A percentile compares a stretch with the other conserved stretches of the same genome.
phyloP scores from a whole-genome alignment of 2,113 vertebrate genomes.

The Lagopus muta region DNA sequence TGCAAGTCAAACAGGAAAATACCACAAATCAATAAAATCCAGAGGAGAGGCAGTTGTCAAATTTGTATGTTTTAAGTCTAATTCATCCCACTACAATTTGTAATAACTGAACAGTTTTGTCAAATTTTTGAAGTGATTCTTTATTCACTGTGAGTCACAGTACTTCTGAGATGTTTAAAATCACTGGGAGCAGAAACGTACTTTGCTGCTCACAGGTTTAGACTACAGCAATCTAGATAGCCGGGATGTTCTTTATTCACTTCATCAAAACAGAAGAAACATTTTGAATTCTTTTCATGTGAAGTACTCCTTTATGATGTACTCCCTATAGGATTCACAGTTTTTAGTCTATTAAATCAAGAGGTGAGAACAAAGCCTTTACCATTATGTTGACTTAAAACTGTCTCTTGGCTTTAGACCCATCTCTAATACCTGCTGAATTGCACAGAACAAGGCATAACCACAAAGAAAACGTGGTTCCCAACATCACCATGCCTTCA shows the following conservation, averaged over 20 bases:
- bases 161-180: background rate
- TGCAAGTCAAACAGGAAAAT: background rate
- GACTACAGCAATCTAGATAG: background rate
- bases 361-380: background rate
- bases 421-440: background rate
- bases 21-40: background rate
- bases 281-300: background rate
- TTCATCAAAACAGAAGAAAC: background rate
- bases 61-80: background rate
- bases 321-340: background rate
- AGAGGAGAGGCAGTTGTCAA: background rate
- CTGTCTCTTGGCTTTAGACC: background rate
- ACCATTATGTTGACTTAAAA: background rate
- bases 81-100: background rate
- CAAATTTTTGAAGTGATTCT: background rate
- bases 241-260: background rate
- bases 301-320: background rate
- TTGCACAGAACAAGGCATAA: background rate
- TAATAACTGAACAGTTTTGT: background rate
- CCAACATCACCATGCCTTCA: background rate
- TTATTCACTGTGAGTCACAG: background rate
- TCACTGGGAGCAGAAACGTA: background rate
- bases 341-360: background rate
- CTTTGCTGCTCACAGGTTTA: background rate
- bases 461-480: background rate